Base-by-base conservation (phyloP, 2,797 vertebrate species). In the Scomberomorus guttatus region DNA sequence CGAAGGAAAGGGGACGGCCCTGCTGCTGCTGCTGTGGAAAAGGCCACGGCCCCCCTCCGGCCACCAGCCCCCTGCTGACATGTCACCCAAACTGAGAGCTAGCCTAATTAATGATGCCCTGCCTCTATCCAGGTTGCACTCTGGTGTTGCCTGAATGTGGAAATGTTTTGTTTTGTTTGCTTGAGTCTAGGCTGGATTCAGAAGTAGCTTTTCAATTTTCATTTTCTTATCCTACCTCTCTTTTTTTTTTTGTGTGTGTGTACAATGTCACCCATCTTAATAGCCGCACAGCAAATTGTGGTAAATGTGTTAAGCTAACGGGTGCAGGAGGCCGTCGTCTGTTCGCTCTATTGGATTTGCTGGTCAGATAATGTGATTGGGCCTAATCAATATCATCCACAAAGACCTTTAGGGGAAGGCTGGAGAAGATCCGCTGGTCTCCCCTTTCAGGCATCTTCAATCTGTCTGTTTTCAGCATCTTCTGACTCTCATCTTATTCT, bases 331-430 rank as follows among this genome's bases (percentile, higher is more conserved):
- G 89, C 90, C 65, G 37, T 77, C 46, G 89, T 94, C 91, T 91
- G 90, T 92, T 88, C 37, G 6, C 89, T 90, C 84, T 93, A 95
- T 95, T 95, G 92, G 82, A 94, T 96, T 95, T 94, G 86, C 90
- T 74, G 91, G 94, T 94, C 87, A 90, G 91, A 93, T 95, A 95
- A 96, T 95, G 89, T 83, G 83, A 93, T 95, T 95, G 93, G 80
- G 68, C 70, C 90, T 93, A 90, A 95, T 95, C 95, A 91, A 94
- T 95, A 95, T 89, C 80, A 83, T 93, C 90, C 92, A 90, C 93
- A 89, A 89, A 93, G 92, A 95, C 94, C 94, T 94, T 91, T 91
- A 93, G 89, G 90, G 91, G 74, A 85, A 78, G 80, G 73, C 90
- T 82, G 79, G 72, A 81, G 80, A 78, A 85, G 83, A 93, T 91